A percentile compares a stretch with the other conserved stretches of the same genome.
Conservation (phyloP, 2,888 invertebrate species). For the Synanthedon tipuliformis region DNA sequence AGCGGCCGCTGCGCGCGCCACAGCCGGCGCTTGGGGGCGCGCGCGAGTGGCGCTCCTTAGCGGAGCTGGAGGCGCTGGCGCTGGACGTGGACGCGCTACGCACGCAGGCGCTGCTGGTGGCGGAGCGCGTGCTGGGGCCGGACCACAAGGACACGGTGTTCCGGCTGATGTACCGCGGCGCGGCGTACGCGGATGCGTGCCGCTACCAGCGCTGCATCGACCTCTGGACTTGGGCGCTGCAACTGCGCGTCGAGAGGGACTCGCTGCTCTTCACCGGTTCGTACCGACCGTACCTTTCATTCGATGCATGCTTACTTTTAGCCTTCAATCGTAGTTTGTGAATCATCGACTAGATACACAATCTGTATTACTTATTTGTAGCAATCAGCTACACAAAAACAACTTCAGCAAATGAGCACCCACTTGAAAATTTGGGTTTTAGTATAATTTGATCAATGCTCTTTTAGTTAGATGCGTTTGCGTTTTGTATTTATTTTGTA, state of each 20-base stretch:
- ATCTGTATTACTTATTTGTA: too few relatives aligned
- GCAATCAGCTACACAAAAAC: too few relatives aligned
- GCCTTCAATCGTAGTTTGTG: too few relatives aligned
- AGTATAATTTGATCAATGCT: too few relatives aligned
- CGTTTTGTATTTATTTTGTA: too few relatives aligned
- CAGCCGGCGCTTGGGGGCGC: slow-evolving; percentile 75
- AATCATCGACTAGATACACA: too few relatives aligned
- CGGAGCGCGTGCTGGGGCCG: slow-evolving; percentile 87
- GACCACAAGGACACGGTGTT: slow-evolving; percentile 90
- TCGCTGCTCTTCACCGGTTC: slow-evolving; percentile 72
- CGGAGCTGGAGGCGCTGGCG: slow-evolving; percentile 79
- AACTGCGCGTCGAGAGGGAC: slow-evolving; percentile 82
- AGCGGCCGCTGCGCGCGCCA: slow-evolving; percentile 31
- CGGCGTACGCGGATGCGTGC: slow-evolving; percentile 78
- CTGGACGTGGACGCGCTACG: slow-evolving; percentile 87
- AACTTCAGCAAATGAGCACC: too few relatives aligned
- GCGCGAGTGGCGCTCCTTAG: slow-evolving; percentile 78
- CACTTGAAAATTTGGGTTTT: too few relatives aligned
- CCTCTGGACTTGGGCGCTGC: slow-evolving; percentile 86
- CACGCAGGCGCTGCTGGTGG: slow-evolving; percentile 87
- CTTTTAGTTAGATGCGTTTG: too few relatives aligned
- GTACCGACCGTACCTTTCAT: too few relatives aligned
- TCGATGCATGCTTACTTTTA: too few relatives aligned
- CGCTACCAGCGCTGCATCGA: slow-evolving; percentile 87
- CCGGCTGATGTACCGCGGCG: slow-evolving; percentile 79